A percentile compares a stretch with the other conserved stretches of the same genome.
These are phyloP conservation scores for Ptilodon capucinus DNA, from an alignment of 2,888 invertebrate genomes.

Conservation along the genomic window DNA sequence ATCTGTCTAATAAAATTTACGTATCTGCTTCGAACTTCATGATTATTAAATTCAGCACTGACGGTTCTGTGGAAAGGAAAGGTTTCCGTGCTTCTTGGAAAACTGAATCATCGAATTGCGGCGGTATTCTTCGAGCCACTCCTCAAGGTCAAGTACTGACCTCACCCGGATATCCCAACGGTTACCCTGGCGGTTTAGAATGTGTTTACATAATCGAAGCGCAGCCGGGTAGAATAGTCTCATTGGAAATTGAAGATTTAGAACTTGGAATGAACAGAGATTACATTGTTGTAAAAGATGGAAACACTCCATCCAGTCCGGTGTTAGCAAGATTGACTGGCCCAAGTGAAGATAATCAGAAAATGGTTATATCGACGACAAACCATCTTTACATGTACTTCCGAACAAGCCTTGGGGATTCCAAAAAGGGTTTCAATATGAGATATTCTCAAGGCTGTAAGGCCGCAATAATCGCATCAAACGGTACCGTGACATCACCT, in stretches of 20 bases:
- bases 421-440: conserved; percentile 95
- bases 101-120: conserved; percentile 96
- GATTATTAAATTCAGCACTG: conserved; percentile 98
- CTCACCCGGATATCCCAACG: conserved; percentile 95
- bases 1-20: conserved; percentile 91
- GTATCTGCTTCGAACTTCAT: conserved; percentile 98
- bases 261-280: conserved; percentile 93
- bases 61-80: conserved; percentile 95
- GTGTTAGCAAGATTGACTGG: conserved; percentile 93
- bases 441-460: conserved; percentile 90
- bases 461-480: conserved; percentile 91
- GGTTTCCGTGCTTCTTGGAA: conserved; percentile 98
- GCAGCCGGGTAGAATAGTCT: conserved; percentile 95
- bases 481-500: conserved; percentile 94
- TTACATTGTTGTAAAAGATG: conserved; percentile 95
- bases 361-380: conserved; percentile 94
- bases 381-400: conserved; percentile 95
- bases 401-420: conserved; percentile 94
- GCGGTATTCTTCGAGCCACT: conserved; percentile 93
- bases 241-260: conserved; percentile 94
- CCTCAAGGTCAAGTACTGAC: conserved; percentile 94
- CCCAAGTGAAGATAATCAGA: conserved; percentile 87
- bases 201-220: conserved; percentile 96
- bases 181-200: conserved; percentile 97
- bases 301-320: conserved; percentile 92